Evolutionary conservation across 2,113 vertebrate genomes (phyloP).

Genomic region (Cairina moschata): DNA sequence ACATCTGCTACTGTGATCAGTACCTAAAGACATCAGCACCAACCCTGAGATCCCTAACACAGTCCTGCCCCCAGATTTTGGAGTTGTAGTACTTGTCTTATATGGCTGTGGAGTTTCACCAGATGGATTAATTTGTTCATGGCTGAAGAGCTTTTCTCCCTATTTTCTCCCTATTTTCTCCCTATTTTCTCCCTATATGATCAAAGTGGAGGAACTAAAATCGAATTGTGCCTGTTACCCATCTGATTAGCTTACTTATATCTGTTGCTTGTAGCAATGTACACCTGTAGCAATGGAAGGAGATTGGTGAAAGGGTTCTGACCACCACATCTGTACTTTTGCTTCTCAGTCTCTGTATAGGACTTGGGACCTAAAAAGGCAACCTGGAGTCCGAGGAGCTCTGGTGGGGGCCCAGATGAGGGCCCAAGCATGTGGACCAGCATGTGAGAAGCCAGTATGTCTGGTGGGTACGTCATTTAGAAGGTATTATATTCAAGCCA

Average conservation of each 20-base stretch:
- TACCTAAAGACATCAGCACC: accelerated
- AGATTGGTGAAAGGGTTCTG: background rate
- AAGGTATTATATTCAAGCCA: background rate
- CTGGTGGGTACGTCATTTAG: background rate
- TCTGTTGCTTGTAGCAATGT: background rate
- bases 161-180: background rate
- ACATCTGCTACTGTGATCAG: background rate
- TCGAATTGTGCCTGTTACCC: background rate
- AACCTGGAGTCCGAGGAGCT: background rate
- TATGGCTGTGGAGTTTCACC: background rate
- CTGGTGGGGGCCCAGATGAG: accelerated
- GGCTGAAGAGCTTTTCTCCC: background rate
- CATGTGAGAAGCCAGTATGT: background rate
- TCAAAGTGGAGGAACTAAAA: background rate
- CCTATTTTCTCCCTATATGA: background rate
- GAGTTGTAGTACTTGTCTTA: background rate
- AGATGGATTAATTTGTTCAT: background rate
- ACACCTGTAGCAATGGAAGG: background rate
- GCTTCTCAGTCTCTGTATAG: background rate
- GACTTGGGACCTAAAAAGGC: background rate
- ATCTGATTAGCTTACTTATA: background rate
- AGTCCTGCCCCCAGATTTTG: accelerated
- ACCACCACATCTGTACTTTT: background rate
- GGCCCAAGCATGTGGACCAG: background rate
- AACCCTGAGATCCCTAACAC: too few species aligned